Conservation (phyloP, 1,140 invertebrate species). For the Tachypleus tridentatus region DNA sequence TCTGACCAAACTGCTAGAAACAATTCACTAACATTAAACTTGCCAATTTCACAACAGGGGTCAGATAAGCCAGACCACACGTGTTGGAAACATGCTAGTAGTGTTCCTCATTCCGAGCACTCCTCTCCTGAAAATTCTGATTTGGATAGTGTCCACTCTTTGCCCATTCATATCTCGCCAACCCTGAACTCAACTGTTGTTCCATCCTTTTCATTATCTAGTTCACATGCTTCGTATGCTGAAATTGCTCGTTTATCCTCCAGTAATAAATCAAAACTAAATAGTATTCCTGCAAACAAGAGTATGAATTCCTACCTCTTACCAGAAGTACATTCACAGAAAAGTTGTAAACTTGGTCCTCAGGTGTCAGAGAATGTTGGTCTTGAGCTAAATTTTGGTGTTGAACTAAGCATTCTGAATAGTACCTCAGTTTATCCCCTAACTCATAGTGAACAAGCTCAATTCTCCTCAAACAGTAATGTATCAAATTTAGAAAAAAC, state of each 20-base stretch:
- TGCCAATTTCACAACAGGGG: constrained; percentile 8
- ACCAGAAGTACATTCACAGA: not conserved
- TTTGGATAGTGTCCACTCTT: constrained; percentile 55
- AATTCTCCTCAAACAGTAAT: too few relatives aligned
- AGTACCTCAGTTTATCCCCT: not conserved
- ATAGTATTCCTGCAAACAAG: constrained; percentile 1
- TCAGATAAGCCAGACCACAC: constrained; percentile 20
- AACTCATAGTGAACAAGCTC: too few relatives aligned
- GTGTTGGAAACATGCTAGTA: constrained; percentile 42
- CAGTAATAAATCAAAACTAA: too few relatives aligned
- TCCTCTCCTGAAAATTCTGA: constrained; percentile 47
- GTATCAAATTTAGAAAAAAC: too few relatives aligned
- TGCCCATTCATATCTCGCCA: constrained; percentile 42
- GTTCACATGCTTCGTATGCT: constrained; percentile 54
- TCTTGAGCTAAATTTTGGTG: not conserved
- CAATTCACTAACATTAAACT: not conserved
- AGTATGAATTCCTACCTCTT: not conserved
- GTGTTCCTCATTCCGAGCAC: constrained; percentile 53
- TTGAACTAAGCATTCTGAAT: not conserved
- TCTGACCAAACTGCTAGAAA: not conserved
- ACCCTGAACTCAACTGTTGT: constrained; percentile 25
- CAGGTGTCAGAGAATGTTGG: not conserved
- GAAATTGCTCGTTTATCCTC: constrained; percentile 52
- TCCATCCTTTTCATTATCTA: constrained; percentile 36
- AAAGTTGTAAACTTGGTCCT: not conserved